Evolutionary conservation across 2,888 invertebrate species (phyloP).

Genomic region (Aquatica leii): DNA sequence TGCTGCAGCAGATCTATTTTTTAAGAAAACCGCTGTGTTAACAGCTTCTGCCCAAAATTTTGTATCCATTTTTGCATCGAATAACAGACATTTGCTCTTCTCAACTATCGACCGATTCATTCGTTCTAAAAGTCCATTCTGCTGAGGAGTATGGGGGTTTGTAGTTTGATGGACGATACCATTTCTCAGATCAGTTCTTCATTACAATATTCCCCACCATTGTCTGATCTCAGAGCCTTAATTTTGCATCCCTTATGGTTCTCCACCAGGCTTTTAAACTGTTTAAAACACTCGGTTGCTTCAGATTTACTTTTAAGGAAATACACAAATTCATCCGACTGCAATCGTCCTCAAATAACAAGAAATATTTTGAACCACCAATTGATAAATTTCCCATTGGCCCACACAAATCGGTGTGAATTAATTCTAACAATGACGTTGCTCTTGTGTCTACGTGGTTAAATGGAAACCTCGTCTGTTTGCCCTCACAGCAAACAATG

Average conservation of each 20-base stretch:
- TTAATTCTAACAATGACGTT: not conserved
- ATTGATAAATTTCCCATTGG: not conserved
- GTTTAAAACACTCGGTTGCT: not conserved
- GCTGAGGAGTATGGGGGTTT: slow-evolving; percentile 47
- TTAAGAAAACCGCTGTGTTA: slow-evolving; percentile 44
- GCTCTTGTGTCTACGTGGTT: not conserved
- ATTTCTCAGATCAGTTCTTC: not conserved
- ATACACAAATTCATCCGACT: not conserved
- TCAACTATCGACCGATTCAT: slow-evolving; percentile 44
- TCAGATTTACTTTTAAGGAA: slow-evolving; percentile 3
- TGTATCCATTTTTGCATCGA: slow-evolving; percentile 43
- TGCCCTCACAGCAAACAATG: not conserved
- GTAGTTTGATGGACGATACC: no score
- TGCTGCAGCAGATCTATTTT: not conserved
- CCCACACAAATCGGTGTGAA: slow-evolving; percentile 40
- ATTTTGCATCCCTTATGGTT: slow-evolving; percentile 30
- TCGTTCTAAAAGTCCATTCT: slow-evolving; percentile 47
- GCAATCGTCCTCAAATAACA: not conserved
- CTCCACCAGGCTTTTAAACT: not conserved
- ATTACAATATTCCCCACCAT: slow-evolving; percentile 2
- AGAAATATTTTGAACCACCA: not conserved
- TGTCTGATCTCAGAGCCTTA: slow-evolving; percentile 30
- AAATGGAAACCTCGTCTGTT: slow-evolving; percentile 8
- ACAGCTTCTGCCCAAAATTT: slow-evolving; percentile 7
- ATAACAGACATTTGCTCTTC: slow-evolving; percentile 44